A percentile compares a stretch with the other conserved stretches of the same genome.
Conservation (phyloP, 2,797 vertebrate genomes). For the Mustela erminea region DNA sequence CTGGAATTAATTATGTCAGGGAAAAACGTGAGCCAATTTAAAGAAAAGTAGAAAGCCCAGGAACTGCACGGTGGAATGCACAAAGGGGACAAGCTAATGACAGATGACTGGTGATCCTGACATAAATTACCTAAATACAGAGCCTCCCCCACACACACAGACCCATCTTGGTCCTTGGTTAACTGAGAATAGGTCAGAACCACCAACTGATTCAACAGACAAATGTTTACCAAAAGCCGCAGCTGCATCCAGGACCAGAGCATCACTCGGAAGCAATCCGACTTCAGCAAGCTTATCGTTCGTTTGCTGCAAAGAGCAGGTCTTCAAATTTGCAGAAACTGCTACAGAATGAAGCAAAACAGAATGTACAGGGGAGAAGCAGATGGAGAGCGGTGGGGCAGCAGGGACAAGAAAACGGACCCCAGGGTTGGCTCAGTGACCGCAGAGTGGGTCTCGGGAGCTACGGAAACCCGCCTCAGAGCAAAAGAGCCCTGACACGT, state of each 20-base stretch:
- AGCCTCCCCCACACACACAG: background rate
- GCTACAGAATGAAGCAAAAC: background rate
- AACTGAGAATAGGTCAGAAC: background rate
- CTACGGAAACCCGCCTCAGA: background rate
- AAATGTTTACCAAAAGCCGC: background rate
- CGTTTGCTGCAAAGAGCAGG: background rate
- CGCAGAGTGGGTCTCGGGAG: background rate
- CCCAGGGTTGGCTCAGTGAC: background rate
- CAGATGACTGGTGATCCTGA: background rate
- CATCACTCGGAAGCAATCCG: background rate
- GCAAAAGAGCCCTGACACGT: background rate
- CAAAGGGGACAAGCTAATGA: background rate
- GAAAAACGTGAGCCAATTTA: background rate
- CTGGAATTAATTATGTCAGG: conserved; percentile 54
- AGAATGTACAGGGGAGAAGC: too few relatives aligned
- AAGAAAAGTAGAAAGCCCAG: background rate
- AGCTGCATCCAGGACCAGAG: background rate
- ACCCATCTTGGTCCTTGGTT: background rate
- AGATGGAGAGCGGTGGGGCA: fast-evolving
- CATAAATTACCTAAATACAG: fast-evolving
- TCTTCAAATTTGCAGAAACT: background rate
- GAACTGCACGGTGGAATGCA: background rate
- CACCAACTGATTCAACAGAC: background rate
- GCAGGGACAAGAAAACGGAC: too few relatives aligned
- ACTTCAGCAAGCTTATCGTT: background rate